Base-by-base conservation (phyloP, 53 echinoderm and acorn worm genomes). In the Mesocentrotus franciscanus region DNA sequence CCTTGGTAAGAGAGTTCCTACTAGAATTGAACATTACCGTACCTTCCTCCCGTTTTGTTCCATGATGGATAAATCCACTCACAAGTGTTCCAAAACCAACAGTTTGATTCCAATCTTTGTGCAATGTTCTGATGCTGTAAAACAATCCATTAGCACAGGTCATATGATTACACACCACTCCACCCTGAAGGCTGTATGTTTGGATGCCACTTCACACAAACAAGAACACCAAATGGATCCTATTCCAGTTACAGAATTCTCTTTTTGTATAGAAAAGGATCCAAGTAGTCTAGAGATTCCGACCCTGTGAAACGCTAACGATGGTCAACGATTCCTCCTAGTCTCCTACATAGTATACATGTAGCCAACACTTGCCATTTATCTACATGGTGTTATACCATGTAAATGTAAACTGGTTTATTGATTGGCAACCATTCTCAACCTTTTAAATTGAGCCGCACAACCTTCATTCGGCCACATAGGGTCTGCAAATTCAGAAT, bases 161-260 rank as follows among this genome's bases (percentile, higher is more conserved):
- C 87, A 87, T 57, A 22, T 26, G n/a, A 27, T 68, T 16, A 91
- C 66, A 91, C 33, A 62, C 62, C 91, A 66, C 91, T 91, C 91
- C 24, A 64, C 66, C 32, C 70, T 34, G 36, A 66, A 68, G 91
- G 62, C 36, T 64, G 66, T 91, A 33, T 91, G 91, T 91, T 68
- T 91, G 68, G 20, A 91, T 70, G 68, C 91, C 91, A 91, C 91
- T 91, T 91, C 91, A 68, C 66, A 91, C 91, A 91, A 34, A 91
- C 91, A 91, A 66, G 91, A 33, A 33, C 36, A 34, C 18, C 15
- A 29, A 35, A 24, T 20, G 1, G 70, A 66, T 66, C 91, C 32
- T 6, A 6, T 91, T 62, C 68, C 91, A 91, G 22, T 91, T 10
- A 62, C 8, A 91, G 17, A 34, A 20, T 64, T 2, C 4, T 20